These are phyloP conservation scores for Pherbina coryleti DNA, from an alignment of 2,888 invertebrate genomes.

Conservation along the genomic window DNA sequence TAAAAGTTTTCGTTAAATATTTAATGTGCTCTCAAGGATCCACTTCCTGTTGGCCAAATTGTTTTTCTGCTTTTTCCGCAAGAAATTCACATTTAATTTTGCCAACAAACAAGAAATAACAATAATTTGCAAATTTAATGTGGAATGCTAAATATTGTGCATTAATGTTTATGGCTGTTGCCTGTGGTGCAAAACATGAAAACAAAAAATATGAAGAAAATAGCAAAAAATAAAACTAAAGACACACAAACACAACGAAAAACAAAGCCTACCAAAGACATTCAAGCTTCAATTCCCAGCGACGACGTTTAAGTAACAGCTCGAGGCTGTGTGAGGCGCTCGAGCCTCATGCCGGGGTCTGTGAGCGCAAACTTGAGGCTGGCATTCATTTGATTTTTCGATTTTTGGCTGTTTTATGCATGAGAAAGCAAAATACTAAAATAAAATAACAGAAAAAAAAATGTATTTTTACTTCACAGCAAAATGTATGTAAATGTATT, in stretches of 20 bases:
- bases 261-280: not conserved
- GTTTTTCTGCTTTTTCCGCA: not conserved
- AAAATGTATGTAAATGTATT: not conserved
- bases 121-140: constrained; percentile 47
- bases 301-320: not conserved
- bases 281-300: not conserved
- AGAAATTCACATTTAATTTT: constrained; percentile 3
- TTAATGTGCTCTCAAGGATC: too few relatives aligned
- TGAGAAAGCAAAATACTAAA: constrained; percentile 55
- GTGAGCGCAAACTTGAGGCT: not conserved
- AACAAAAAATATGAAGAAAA: not conserved
- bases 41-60: not conserved
- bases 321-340: not conserved
- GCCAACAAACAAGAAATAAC: constrained; percentile 35
- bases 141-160: constrained; percentile 36
- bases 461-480: constrained; percentile 51
- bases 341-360: not conserved
- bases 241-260: not conserved
- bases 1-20: too few relatives aligned
- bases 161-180: constrained; percentile 29
- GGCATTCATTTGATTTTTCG: constrained; percentile 40
- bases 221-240: not conserved
- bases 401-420: constrained; percentile 55
- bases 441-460: constrained; percentile 30
- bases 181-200: not conserved